Percentiles rank a stretch among this genome's conserved stretches.
phyloP scores from a whole-genome alignment of 2,797 vertebrate species.

The Aldrovandia affinis region DNA sequence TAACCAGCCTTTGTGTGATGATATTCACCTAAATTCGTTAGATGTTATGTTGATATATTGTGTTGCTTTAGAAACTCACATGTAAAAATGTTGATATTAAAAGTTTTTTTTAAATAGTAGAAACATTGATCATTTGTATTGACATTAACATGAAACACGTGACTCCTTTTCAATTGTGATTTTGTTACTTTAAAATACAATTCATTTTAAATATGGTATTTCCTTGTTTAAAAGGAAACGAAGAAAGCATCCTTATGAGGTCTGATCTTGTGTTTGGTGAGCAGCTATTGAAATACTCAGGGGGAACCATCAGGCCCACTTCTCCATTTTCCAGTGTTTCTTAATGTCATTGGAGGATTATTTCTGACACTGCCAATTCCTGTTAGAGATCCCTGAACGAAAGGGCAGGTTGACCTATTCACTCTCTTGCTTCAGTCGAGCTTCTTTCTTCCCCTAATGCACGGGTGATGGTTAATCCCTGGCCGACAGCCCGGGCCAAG shows the following conservation, averaged over 20 bases:
- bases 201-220: no score
- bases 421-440: slow-evolving; percentile 62
- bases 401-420: slow-evolving; percentile 70
- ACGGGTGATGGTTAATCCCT: slow-evolving; percentile 64
- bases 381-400: slow-evolving; percentile 58
- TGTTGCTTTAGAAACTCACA: no score
- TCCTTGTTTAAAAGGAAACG: no score
- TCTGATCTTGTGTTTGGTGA: slow-evolving; percentile 27
- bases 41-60: no score
- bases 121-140: no score
- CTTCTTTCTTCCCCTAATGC: slow-evolving; percentile 52
- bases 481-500: slow-evolving; percentile 62
- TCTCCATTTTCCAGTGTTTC: slow-evolving; percentile 41
- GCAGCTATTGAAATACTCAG: slow-evolving; percentile 34
- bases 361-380: slow-evolving; percentile 57
- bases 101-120: no score
- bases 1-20: no score
- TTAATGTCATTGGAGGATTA: slow-evolving; percentile 56
- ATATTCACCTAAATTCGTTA: no score
- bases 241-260: background rate
- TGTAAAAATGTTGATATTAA: no score
- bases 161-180: no score
- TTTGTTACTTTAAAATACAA: no score
- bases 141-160: no score
- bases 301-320: slow-evolving; percentile 39